Base-by-base conservation (phyloP, 2,888 invertebrate genomes). In the Drosophila setosimentum region DNA sequence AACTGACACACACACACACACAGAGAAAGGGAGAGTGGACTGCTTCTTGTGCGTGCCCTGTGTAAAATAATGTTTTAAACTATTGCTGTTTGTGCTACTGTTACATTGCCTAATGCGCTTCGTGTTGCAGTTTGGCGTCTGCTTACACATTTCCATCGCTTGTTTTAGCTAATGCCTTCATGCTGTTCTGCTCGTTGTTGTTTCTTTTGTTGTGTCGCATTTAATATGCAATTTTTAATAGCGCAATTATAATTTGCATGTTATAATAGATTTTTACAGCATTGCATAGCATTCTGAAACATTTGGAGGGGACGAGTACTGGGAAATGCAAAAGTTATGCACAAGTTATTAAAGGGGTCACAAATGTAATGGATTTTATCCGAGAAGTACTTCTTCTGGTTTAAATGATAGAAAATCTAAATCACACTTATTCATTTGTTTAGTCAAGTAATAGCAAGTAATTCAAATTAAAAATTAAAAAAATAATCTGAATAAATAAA, bases 181-280 rank as follows among this genome's bases (percentile, higher is more conserved):
- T 32, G 45, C 24, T 48, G 40, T 30, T 27, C 35, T 33, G 67
- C 64, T 70, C 70, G 57, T 21, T 73, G 29, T 54, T 35, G 32
- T 53, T 57, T 54, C 65, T 65, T 70, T 63, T 70, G 57, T 69
- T 77, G 73, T 87, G 85, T 87, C 71, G 85, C 76, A 89, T 87
- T 87, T 77, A 82, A 87, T 89, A 87, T 87, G 87, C 87, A 87
- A 73, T 75, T 89, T 89, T 87, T 89, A 87, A 87, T 87, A 87
- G 89, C 78, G 88, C 87, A 87, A 87, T 87, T 89, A 87, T 87
- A 82, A 87, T 87, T 87, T 87, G 89, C 87, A 87, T 87, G 89
- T 89, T 76, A 85, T 89, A 89, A 89, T 80, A 67, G 87, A 68
- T 73, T 78, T 58, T 62, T 32, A 27, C 53, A 21, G 57, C 71